Evolutionary conservation across 2,797 vertebrate species (phyloP).

Genomic region (Cynopterus sphinx): DNA sequence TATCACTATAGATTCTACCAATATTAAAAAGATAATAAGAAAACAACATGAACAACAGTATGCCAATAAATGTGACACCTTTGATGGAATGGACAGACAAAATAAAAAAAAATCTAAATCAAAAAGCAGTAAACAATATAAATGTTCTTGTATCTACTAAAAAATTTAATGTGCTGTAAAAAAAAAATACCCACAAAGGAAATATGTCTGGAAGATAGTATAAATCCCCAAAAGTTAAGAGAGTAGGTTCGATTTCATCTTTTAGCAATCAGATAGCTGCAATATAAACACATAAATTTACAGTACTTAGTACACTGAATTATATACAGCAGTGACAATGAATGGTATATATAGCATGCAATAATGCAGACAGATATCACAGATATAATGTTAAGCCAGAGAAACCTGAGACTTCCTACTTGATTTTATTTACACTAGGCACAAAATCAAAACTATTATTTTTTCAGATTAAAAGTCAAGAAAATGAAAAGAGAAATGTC

Average conservation of each 20-base stretch:
- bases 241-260: neutral
- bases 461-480: neutral
- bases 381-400: neutral
- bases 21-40: neutral
- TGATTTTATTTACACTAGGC: neutral
- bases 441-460: neutral
- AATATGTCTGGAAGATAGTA: neutral
- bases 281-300: neutral
- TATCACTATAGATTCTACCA: neutral
- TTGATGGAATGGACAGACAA: neutral
- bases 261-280: neutral
- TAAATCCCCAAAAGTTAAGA: neutral
- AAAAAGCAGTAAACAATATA: neutral
- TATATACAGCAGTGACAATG: neutral
- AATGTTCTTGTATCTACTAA: neutral
- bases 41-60: neutral
- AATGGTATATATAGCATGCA: neutral
- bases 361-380: neutral
- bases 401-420: neutral
- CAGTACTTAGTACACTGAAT: neutral
- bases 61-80: neutral
- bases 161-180: neutral
- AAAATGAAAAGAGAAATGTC: too few species aligned
- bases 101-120: neutral
- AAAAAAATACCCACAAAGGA: neutral